These are phyloP conservation scores for Anoplolepis gracilipes DNA, from an alignment of 1,140 invertebrate species.

Conservation along the genomic window DNA sequence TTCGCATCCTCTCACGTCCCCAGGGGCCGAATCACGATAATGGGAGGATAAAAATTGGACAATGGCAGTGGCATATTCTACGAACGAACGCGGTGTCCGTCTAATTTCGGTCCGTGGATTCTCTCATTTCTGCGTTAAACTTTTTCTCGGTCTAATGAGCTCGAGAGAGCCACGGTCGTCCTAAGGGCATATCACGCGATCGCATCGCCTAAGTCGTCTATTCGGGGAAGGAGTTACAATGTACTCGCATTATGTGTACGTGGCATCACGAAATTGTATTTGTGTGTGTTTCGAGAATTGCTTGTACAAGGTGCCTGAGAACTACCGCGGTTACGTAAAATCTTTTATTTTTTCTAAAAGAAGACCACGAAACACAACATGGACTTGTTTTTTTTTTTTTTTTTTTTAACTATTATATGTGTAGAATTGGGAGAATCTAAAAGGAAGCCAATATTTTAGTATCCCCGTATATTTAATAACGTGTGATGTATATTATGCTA, in stretches of 20 bases:
- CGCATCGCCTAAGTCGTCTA: conserved; percentile 40
- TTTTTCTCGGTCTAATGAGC: conserved; percentile 58
- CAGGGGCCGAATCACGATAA: conserved; percentile 46
- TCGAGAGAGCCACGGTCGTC: conserved; percentile 9
- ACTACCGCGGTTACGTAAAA: conserved; percentile 38
- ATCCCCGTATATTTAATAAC: not conserved
- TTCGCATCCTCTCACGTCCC: not conserved
- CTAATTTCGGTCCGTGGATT: conserved; percentile 50
- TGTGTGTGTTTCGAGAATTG: conserved; percentile 29
- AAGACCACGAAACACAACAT: not conserved
- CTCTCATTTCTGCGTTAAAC: conserved; percentile 47
- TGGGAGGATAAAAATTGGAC: conserved; percentile 57
- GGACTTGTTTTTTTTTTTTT: not conserved
- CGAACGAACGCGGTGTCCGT: conserved; percentile 8
- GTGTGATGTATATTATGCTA: not conserved
- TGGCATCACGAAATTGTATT: conserved; percentile 30
- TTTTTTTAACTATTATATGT: not conserved
- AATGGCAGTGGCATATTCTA: conserved; percentile 48
- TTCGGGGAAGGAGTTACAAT: conserved; percentile 50
- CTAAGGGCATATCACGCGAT: conserved; percentile 56
- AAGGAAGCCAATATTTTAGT: not conserved
- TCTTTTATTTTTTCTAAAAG: conserved; percentile 22
- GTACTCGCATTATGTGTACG: conserved; percentile 33
- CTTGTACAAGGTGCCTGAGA: not conserved
- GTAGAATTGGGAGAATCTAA: conserved; percentile 4